Conservation (phyloP, 2,888 invertebrate genomes). For the Coenonympha arcania region DNA sequence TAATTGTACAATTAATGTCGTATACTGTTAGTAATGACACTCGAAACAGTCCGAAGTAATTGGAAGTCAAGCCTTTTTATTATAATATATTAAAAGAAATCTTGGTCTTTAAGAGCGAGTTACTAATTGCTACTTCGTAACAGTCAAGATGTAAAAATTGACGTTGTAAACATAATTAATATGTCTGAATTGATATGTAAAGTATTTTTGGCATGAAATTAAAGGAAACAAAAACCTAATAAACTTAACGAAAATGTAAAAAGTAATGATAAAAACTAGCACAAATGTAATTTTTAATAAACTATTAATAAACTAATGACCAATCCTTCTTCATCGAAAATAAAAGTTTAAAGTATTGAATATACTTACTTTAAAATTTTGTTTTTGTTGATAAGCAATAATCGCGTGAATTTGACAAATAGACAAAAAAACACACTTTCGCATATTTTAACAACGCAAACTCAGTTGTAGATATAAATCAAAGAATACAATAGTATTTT, state of each 20-base stretch:
- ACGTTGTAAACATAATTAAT: constrained; percentile 7
- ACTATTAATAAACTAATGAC: too few species aligned
- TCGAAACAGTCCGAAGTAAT: constrained; percentile 57
- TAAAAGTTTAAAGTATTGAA: too few species aligned
- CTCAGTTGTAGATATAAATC: constrained; percentile 11
- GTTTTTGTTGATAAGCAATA: too few species aligned
- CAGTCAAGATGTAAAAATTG: constrained; percentile 24
- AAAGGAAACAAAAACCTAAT: not conserved
- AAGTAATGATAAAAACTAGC: too few species aligned
- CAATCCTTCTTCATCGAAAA: too few species aligned
- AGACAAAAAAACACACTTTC: not conserved
- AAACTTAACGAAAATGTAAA: too few species aligned
- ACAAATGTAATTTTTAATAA: too few species aligned
- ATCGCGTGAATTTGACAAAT: too few species aligned
- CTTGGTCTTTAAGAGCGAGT: constrained; percentile 27
- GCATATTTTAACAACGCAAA: not conserved
- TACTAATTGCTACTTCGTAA: constrained; percentile 29
- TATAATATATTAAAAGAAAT: constrained; percentile 24
- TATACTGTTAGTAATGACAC: constrained; percentile 51
- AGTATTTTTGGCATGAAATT: not conserved
- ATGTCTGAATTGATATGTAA: not conserved
- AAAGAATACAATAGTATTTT: constrained; percentile 7
- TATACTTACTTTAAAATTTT: too few species aligned
- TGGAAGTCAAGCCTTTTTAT: constrained; percentile 51
- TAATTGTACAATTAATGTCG: constrained; percentile 71